Evolutionary conservation across 1,140 invertebrate genomes (phyloP).

Genomic region (Protaetia brevitarsis): DNA sequence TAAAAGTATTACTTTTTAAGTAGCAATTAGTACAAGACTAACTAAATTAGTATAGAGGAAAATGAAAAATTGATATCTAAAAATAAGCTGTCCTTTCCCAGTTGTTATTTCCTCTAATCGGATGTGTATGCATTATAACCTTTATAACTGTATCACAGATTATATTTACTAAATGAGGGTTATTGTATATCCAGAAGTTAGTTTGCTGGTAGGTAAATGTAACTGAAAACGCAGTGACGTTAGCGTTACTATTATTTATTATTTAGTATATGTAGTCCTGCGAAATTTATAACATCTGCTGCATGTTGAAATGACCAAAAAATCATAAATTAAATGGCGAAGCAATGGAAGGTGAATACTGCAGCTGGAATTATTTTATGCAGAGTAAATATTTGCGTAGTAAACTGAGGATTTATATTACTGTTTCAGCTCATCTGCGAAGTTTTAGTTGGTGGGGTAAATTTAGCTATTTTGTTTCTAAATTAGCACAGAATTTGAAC

Average conservation of each 20-base stretch:
- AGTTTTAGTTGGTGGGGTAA: neutral
- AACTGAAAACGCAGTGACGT: neutral
- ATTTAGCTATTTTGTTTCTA: too few species aligned
- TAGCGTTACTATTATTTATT: slow-evolving; percentile 7
- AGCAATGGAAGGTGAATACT: neutral
- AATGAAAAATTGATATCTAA: too few species aligned
- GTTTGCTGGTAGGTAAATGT: neutral
- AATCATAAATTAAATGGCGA: slow-evolving; percentile 2
- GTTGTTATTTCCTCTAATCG: too few species aligned
- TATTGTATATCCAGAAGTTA: too few species aligned
- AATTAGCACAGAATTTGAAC: too few species aligned
- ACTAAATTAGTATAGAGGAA: neutral
- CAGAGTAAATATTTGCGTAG: neutral
- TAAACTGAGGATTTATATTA: neutral
- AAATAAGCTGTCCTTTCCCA: too few species aligned
- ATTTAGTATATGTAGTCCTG: neutral
- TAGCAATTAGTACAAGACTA: neutral
- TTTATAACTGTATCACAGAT: too few species aligned
- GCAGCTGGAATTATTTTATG: neutral
- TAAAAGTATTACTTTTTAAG: neutral
- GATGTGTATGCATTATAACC: too few species aligned
- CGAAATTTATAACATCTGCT: slow-evolving; percentile 4
- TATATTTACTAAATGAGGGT: too few species aligned
- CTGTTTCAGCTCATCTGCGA: neutral
- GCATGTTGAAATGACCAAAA: neutral